Evolutionary conservation across 2,888 invertebrate species (phyloP), one percentile per base, ranked within the genome.

Genomic region (Chymomyza fuscimana): DNA sequence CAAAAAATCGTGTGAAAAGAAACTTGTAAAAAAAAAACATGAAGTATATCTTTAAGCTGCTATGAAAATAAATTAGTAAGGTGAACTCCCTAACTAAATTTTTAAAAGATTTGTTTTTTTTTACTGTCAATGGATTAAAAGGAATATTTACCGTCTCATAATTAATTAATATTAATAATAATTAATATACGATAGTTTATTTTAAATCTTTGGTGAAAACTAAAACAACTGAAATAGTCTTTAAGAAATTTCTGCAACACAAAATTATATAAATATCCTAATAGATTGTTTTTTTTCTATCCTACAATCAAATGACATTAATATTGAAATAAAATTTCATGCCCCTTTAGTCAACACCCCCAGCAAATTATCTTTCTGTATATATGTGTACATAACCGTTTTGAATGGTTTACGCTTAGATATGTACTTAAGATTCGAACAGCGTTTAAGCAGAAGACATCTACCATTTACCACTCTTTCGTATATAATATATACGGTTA

Each of bases 341-440:
- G 40, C 12, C 1, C 2, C 12, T 46, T 46, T 46, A 12, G 12
- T 12, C 40, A 46, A 46, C 40, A 12, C 40, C 40, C 40, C 12
- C 40, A 10, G 40, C 12, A 46, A 46, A 46, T 46, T 46, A 46
- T 46, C 40, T 46, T 12, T 12, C 40, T 46, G 10, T 46, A 2
- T 46, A 10, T 40, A 2, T 40, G 5, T 40, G 40, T 40, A 12
- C 10, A 12, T 46, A 46, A 46, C 12, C 40, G 12, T 46, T 71
- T 70, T 67, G 72, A 67, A 72, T 63, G 69, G 40, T 3, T 46
- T 77, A 69, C 63, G 64, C 70, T 71, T 61, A 70, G 74, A 82
- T 73, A 71, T 84, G 69, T 78, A 60, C 78, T 85, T 85, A 73
- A 85, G 82, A 82, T 82, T 65, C 80, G 78, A 61, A 74, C 52